Conservation (phyloP, 2,888 invertebrate species). For the Argyra leucocephala region DNA sequence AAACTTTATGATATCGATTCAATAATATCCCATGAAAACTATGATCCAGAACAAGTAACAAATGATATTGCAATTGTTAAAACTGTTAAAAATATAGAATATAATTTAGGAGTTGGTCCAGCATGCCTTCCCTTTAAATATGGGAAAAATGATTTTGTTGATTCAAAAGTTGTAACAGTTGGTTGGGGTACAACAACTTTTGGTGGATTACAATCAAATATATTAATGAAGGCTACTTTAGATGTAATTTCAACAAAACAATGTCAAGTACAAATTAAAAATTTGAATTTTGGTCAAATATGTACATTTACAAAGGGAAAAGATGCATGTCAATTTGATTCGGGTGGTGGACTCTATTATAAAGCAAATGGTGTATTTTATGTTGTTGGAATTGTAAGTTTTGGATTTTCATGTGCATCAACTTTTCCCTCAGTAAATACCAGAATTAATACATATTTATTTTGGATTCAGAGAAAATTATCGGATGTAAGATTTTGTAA, state of each 20-base stretch:
- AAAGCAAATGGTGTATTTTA: slow-evolving; percentile 38
- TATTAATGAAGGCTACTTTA: slow-evolving; percentile 46
- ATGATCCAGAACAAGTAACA: slow-evolving; percentile 27
- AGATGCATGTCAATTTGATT: slow-evolving; percentile 50
- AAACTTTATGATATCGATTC: slow-evolving; percentile 36
- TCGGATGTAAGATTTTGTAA: slow-evolving; percentile 28
- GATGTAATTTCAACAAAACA: slow-evolving; percentile 41
- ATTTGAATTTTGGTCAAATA: slow-evolving; percentile 31
- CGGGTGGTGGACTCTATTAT: slow-evolving; percentile 50
- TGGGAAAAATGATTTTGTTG: slow-evolving; percentile 9
- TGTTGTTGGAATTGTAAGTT: slow-evolving; percentile 50
- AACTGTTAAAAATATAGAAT: slow-evolving; percentile 42
- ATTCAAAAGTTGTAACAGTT: slow-evolving; percentile 25
- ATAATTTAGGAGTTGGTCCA: slow-evolving; percentile 49
- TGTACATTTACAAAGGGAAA: slow-evolving; percentile 46
- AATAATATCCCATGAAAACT: slow-evolving; percentile 44
- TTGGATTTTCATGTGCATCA: slow-evolving; percentile 48
- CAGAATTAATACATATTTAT: slow-evolving; percentile 48
- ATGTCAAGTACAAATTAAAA: slow-evolving; percentile 38
- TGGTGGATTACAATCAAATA: slow-evolving; percentile 45
- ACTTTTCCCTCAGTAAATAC: slow-evolving; percentile 48
- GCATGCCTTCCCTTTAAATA: slow-evolving; percentile 48
- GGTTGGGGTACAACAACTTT: slow-evolving; percentile 53
- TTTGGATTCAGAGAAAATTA: slow-evolving; percentile 47
- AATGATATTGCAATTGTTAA: slow-evolving; percentile 51